These are phyloP conservation scores for Lagorchestes hirsutus DNA, from an alignment of 2,797 vertebrate species.

Conservation along the genomic window DNA sequence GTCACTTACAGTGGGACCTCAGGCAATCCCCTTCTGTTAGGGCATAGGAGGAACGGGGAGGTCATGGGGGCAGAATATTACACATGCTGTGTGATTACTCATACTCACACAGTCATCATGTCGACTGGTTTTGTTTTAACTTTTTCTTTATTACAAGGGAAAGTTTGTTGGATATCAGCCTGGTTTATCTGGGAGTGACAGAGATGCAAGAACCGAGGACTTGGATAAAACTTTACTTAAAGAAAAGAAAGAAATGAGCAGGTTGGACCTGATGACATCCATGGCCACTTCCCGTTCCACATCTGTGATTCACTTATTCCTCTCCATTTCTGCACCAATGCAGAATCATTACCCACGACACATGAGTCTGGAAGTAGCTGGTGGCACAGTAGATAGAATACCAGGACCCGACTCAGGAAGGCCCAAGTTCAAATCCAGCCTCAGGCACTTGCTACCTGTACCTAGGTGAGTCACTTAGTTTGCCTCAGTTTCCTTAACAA, in stretches of 20 bases:
- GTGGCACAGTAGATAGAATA: background rate
- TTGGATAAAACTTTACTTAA: background rate
- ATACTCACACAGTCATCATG: too few species aligned
- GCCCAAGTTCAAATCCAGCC: background rate
- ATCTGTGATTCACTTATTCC: background rate
- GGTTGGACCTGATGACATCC: background rate
- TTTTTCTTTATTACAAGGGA: background rate
- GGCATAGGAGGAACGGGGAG: background rate
- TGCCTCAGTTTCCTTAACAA: background rate
- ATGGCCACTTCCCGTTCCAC: background rate
- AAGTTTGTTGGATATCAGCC: background rate
- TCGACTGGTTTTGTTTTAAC: too few species aligned
- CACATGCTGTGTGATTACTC: too few species aligned
- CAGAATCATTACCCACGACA: background rate
- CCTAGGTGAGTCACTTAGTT: background rate
- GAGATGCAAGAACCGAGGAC: background rate
- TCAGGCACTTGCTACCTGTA: background rate
- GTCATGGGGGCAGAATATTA: too few species aligned
- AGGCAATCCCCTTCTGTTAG: background rate
- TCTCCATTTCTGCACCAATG: background rate
- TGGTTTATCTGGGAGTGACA: background rate
- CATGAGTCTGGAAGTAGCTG: background rate
- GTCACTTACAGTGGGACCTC: background rate
- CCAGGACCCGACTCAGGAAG: background rate
- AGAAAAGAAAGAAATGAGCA: background rate